Evolutionary conservation across 2,797 vertebrate genomes (phyloP), one percentile per base, ranked within the genome.

Genomic region (Xyrichtys novacula): DNA sequence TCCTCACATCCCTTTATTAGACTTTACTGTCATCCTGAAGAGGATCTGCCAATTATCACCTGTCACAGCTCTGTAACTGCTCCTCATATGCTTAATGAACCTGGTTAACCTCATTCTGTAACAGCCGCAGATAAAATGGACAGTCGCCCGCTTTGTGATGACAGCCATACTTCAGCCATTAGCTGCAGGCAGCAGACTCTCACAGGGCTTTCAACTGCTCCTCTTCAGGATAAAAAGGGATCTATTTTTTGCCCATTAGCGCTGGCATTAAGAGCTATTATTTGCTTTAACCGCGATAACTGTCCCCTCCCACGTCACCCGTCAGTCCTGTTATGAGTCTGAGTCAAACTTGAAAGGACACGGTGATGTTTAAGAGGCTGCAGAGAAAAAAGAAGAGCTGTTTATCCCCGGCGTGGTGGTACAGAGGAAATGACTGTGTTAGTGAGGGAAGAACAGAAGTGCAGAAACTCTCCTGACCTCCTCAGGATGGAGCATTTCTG

Each of bases 171-270:
- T 69, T 54, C 52, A 67, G 74, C 78, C 58, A 83, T 88, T 87
- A 87, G 46, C 62, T 17, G 29, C 7, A 1, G 71, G 65, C 57
- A 50, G 40, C 62, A 78, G 64, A 42, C 69, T 60, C 58, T 59
- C 77, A 81, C 77, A 81, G 86, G 86, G 85, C 88, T 87, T 80
- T 89, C 90, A 91, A 89, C 87, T 25, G 75, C 73, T 84, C 71
- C 44, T 67, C 68, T 84, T 74, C 66, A 57, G 71, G 65, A 84
- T 83, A 76, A 86, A 85, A 85, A 66, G 22, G 69, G 85, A 83
- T 89, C 71, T 82, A 82, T 86, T 89, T 91, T 91, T 88, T 88
- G 81, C 76, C 90, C 88, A 93, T 92, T 92, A 91, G 87, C 31
- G 76, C 70, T 78, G 86, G 85, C 85, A 91, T 91, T 92, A 91